These are phyloP conservation scores for Leptinotarsa tumamoca DNA, from an alignment of 2,888 invertebrate genomes.

Conservation along the genomic window DNA sequence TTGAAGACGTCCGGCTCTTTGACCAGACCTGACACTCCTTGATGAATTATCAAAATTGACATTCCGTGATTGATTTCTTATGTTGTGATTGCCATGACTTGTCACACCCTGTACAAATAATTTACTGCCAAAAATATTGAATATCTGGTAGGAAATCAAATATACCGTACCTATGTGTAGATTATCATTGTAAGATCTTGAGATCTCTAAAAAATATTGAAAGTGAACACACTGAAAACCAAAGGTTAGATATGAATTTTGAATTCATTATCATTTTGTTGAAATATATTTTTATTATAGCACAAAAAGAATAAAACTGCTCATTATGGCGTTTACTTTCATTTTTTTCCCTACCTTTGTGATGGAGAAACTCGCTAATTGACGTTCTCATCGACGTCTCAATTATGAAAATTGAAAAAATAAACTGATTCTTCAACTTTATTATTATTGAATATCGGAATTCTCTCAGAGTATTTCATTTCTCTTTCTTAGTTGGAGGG, in stretches of 20 bases:
- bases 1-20: not conserved
- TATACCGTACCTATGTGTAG: slow-evolving; percentile 34
- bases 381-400: too few relatives aligned
- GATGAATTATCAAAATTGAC: slow-evolving; percentile 25
- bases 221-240: slow-evolving; percentile 34
- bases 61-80: slow-evolving; percentile 31
- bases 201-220: slow-evolving; percentile 39
- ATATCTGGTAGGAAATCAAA: slow-evolving; percentile 40
- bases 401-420: too few relatives aligned
- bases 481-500: too few relatives aligned
- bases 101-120: slow-evolving; percentile 37
- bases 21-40: slow-evolving; percentile 13
- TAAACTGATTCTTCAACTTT: too few relatives aligned
- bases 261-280: slow-evolving; percentile 44
- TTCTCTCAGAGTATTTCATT: too few relatives aligned
- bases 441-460: too few relatives aligned
- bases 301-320: slow-evolving; percentile 39
- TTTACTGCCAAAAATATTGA: slow-evolving; percentile 38
- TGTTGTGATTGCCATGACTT: slow-evolving; percentile 20
- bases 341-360: not conserved
- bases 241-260: slow-evolving; percentile 44
- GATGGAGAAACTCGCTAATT: too few relatives aligned
- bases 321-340: slow-evolving; percentile 32
- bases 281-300: slow-evolving; percentile 44
- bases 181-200: slow-evolving; percentile 39